These are phyloP conservation scores for Polia nebulosa DNA, from an alignment of 2,888 invertebrate species.

Conservation along the genomic window DNA sequence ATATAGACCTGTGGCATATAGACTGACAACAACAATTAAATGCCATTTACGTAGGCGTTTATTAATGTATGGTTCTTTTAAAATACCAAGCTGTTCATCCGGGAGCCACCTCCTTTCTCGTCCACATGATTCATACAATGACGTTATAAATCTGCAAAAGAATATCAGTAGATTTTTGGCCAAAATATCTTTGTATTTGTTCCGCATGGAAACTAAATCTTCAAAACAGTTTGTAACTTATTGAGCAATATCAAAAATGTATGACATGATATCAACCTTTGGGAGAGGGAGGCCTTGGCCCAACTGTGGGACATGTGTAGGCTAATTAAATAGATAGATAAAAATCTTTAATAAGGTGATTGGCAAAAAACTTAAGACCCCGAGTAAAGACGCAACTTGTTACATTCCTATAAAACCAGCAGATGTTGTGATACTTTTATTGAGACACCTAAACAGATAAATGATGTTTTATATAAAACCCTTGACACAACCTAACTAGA, in stretches of 20 bases:
- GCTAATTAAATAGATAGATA: too few species aligned
- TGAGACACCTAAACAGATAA: not conserved
- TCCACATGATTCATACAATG: conserved; percentile 28
- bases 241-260: not conserved
- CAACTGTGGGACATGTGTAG: too few species aligned
- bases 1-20: too few species aligned
- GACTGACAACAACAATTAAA: not conserved
- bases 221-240: not conserved
- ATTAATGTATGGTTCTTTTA: conserved; percentile 6
- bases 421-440: not conserved
- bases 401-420: not conserved
- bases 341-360: not conserved
- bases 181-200: not conserved
- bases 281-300: too few species aligned
- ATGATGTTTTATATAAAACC: not conserved
- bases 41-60: conserved; percentile 31
- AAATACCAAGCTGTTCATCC: conserved; percentile 49
- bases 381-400: not conserved
- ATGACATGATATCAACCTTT: not conserved
- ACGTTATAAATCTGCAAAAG: not conserved
- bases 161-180: not conserved
- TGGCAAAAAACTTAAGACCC: not conserved
- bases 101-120: conserved; percentile 21
- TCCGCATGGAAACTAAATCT: not conserved
- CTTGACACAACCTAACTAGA: conserved; percentile 4